phyloP scores from a whole-genome alignment of 2,888 invertebrate species.

The Dynastes grantii region DNA sequence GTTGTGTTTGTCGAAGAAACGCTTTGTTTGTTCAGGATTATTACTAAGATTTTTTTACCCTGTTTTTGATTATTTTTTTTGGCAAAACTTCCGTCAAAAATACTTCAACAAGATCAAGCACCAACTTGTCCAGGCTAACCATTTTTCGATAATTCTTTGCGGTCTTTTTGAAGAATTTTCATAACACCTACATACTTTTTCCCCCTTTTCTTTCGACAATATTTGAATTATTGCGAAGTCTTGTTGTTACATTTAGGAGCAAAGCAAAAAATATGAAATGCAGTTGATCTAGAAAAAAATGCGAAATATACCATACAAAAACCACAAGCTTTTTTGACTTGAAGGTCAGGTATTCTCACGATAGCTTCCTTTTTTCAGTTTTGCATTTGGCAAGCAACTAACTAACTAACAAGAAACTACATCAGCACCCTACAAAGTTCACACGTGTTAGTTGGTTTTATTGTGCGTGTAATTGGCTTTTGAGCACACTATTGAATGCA shows the following conservation, averaged over 20 bases:
- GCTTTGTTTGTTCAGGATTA: constrained; percentile 27
- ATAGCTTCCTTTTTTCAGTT: neutral
- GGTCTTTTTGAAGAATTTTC: constrained; percentile 12
- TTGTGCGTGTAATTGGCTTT: constrained; percentile 60
- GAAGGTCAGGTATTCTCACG: constrained; percentile 29
- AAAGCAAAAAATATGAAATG: constrained; percentile 56
- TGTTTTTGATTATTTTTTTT: neutral
- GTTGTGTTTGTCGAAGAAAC: constrained; percentile 30
- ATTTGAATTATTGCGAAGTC: neutral
- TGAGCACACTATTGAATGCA: constrained; percentile 65
- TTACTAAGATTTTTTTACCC: constrained; percentile 10
- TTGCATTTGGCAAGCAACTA: neutral
- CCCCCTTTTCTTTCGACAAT: neutral
- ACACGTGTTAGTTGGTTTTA: constrained; percentile 24
- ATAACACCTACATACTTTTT: neutral
- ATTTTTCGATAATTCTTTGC: neutral
- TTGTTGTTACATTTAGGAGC: constrained; percentile 48
- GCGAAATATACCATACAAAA: constrained; percentile 55
- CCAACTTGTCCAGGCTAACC: too few relatives aligned
- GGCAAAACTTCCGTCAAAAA: too few relatives aligned
- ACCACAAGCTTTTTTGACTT: constrained; percentile 46
- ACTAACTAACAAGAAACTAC: neutral
- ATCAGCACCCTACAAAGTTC: constrained; percentile 15
- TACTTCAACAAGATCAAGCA: too few relatives aligned
- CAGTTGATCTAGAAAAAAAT: constrained; percentile 60